Evolutionary conservation across 2,113 vertebrate genomes (phyloP), one percentile per base, ranked within the genome.

Genomic region (Asarcornis scutulata): DNA sequence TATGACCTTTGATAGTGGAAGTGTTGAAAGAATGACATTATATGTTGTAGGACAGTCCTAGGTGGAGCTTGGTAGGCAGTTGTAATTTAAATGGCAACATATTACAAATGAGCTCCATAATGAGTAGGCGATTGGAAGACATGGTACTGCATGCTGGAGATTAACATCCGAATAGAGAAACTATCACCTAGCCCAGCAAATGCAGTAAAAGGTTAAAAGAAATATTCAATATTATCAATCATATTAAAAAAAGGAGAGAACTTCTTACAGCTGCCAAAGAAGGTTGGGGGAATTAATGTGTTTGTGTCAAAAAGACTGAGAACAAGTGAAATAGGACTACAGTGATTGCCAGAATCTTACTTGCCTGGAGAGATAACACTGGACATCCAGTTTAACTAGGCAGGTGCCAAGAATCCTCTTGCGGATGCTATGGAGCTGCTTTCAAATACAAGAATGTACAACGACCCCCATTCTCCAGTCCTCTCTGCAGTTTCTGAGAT

Each of bases 171-270:
- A 80, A 71, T 44, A 89, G 40, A 94, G 90, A 73, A 84, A 69
- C 62, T 74, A 86, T 74, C 84, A 77, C 69, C 40, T 58, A 56
- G 52, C 11, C 52, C 76, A 82, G 44, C n/a, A 94, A 75, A 44
- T 52, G 48, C 66, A 94, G 72, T 46, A 86, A 91, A 88, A 94
- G 63, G 76, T 76, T 88, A 91, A 95, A 91, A 93, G 72, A 92
- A 96, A 93, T 92, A 96, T 66, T 89, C 62, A 63, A 72, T 89
- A 93, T 89, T 89, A 95, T 91, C 79, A 90, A 95, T 96, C 59
- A 94, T 86, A 96, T 89, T 83, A n/a, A 23, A 73, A 87, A n/a
- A 78, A 16, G 63, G 2, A 38, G 7, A 77, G 3, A 83, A 75
- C 52, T 93, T 83, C 78, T 96, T 83, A 83, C 27, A 73, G 76